Conservation (phyloP, 2,113 vertebrate species). For the Paracanthobrama guichenoti region DNA sequence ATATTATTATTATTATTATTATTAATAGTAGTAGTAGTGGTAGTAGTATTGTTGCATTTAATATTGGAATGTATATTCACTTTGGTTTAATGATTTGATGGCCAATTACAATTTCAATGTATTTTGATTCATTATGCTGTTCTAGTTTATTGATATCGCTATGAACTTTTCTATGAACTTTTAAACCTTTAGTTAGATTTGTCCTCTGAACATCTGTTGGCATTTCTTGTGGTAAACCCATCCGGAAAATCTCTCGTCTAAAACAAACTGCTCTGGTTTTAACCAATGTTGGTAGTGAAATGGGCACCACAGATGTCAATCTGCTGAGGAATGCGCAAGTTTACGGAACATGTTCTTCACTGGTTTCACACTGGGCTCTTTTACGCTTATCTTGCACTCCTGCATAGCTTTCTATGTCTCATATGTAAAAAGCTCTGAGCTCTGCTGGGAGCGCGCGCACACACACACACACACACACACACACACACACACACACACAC, state of each 20-base stretch:
- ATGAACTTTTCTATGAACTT: neutral
- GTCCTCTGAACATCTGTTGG: neutral
- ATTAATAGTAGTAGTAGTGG: no score
- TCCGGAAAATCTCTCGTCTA: neutral
- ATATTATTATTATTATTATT: no score
- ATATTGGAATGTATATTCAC: neutral
- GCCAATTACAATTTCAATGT: neutral
- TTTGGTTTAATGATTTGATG: neutral
- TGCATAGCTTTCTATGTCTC: no score
- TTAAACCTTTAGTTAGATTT: neutral
- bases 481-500: no score
- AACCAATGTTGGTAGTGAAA: neutral
- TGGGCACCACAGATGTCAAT: conserved; percentile 1
- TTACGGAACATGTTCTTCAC: neutral
- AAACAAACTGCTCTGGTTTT: neutral
- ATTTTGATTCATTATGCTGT: neutral
- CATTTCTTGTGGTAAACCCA: neutral
- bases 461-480: no score
- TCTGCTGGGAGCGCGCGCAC: no score
- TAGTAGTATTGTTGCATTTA: no score
- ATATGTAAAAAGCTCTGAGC: no score
- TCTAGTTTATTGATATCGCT: neutral
- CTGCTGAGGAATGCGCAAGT: conserved; percentile 7
- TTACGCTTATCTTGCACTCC: neutral
- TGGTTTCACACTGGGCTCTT: neutral